Percentiles rank a stretch among this genome's conserved stretches.
These are phyloP conservation scores for Zeuzera pyrina DNA, from an alignment of 2,888 invertebrate genomes.

Conservation along the genomic window DNA sequence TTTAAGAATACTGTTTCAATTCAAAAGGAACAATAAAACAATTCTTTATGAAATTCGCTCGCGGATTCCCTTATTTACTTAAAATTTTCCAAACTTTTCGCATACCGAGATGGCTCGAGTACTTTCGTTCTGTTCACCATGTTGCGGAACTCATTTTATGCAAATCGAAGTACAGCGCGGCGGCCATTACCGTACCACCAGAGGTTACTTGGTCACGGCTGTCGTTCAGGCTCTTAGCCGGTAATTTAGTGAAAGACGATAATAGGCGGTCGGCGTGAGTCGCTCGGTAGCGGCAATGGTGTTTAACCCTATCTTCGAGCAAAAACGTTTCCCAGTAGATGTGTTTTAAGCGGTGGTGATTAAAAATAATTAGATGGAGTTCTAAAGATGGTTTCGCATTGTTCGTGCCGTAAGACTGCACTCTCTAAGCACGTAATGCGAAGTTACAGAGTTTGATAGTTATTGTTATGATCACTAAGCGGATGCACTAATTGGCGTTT, in stretches of 20 bases:
- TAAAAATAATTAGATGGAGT: conserved; percentile 59
- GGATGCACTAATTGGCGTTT: neutral
- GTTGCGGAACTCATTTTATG: conserved; percentile 42
- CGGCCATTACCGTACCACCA: conserved; percentile 15
- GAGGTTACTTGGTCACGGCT: conserved; percentile 23
- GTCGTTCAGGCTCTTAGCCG: conserved; percentile 32
- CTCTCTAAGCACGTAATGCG: no score
- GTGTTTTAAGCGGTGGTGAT: conserved; percentile 34
- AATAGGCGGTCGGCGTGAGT: conserved; percentile 25
- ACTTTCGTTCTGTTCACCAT: conserved; percentile 17
- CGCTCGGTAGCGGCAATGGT: conserved; percentile 19
- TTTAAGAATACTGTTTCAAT: conserved; percentile 24
- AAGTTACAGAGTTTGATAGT: neutral
- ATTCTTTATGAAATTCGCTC: conserved; percentile 29
- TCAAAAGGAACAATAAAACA: conserved; percentile 29
- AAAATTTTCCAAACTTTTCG: conserved; percentile 24
- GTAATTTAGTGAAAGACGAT: conserved; percentile 36
- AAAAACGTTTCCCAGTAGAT: conserved; percentile 27
- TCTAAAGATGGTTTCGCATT: conserved; percentile 34
- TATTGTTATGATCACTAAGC: neutral
- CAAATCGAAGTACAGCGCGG: conserved; percentile 38
- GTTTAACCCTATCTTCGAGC: conserved; percentile 18
- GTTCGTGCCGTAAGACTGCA: conserved; percentile 21
- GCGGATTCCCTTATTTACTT: conserved; percentile 27
- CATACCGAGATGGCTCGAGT: conserved; percentile 11